phyloP scores from a whole-genome alignment of 2,113 vertebrate genomes.

The Macquaria ambigua region DNA sequence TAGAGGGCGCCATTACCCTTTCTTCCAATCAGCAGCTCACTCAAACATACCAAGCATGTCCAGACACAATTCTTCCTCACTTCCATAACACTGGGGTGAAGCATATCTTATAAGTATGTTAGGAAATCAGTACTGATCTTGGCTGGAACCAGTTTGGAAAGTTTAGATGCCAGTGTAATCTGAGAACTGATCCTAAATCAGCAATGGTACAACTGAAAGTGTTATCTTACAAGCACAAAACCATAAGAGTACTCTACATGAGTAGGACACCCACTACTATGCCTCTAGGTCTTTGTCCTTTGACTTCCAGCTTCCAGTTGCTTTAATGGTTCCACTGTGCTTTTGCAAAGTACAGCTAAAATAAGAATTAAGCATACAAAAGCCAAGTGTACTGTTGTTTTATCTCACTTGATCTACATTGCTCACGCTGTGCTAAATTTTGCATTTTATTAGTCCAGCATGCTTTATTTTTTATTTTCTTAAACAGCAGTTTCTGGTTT shows the following conservation, averaged over 20 bases:
- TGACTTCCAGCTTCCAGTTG: background rate
- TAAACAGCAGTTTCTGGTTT: background rate
- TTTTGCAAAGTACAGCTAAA: background rate
- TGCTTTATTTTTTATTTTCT: background rate
- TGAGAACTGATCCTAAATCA: conserved; percentile 11
- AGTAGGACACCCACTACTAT: background rate
- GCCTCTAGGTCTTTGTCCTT: background rate
- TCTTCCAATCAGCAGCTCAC: conserved; percentile 10
- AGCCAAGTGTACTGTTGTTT: background rate
- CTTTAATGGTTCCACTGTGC: background rate
- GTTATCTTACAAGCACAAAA: background rate
- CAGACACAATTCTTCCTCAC: background rate
- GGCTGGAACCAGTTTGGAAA: background rate
- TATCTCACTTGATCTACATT: background rate
- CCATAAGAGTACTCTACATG: background rate
- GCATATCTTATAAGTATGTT: background rate
- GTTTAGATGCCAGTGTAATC: background rate
- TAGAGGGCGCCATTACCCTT: conserved; percentile 71
- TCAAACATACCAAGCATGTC: conserved; percentile 20
- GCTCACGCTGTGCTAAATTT: background rate
- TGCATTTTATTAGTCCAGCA: background rate
- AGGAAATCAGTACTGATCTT: background rate
- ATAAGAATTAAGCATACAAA: background rate
- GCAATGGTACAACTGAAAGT: background rate
- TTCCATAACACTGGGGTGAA: background rate